Percentiles rank a stretch among this genome's conserved stretches.
Evolutionary conservation across 2,888 invertebrate species (phyloP).

Genomic region (Monochamus alternatus): DNA sequence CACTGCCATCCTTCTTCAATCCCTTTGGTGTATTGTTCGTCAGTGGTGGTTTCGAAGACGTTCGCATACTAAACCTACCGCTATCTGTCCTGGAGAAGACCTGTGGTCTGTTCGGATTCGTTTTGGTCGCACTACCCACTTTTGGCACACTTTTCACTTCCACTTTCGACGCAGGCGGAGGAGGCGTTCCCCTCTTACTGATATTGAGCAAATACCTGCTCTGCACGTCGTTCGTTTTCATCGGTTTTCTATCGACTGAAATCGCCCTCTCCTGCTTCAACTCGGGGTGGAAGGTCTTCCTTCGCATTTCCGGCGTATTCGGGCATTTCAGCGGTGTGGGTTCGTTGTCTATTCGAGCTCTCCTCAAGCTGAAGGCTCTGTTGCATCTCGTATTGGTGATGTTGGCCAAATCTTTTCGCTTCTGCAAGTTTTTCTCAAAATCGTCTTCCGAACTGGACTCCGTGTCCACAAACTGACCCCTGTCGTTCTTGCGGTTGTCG

Average conservation of each 20-base stretch:
- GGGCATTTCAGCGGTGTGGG: conserved; percentile 73
- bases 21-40: conserved; percentile 62
- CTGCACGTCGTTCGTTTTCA: conserved; percentile 67
- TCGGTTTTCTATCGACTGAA: conserved; percentile 68
- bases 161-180: conserved; percentile 47
- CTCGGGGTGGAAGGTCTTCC: conserved; percentile 71
- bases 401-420: conserved; percentile 66
- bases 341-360: conserved; percentile 75
- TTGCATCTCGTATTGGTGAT: conserved; percentile 79
- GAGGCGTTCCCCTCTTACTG: conserved; percentile 60
- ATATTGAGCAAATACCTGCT: conserved; percentile 68
- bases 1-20: conserved; percentile 59
- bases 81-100: conserved; percentile 76
- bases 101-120: conserved; percentile 60
- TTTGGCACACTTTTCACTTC: conserved; percentile 66
- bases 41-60: conserved; percentile 68
- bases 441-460: conserved; percentile 73
- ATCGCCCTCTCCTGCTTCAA: conserved; percentile 66
- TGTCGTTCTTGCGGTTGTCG: conserved; percentile 66
- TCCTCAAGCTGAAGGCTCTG: conserved; percentile 80
- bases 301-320: conserved; percentile 77
- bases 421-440: conserved; percentile 67
- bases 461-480: conserved; percentile 68
- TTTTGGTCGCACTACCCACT: conserved; percentile 69
- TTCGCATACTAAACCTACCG: conserved; percentile 78